Evolutionary conservation across 2,113 vertebrate species (phyloP), one percentile per base, ranked within the genome.

Genomic region (Synodontis membranacea): DNA sequence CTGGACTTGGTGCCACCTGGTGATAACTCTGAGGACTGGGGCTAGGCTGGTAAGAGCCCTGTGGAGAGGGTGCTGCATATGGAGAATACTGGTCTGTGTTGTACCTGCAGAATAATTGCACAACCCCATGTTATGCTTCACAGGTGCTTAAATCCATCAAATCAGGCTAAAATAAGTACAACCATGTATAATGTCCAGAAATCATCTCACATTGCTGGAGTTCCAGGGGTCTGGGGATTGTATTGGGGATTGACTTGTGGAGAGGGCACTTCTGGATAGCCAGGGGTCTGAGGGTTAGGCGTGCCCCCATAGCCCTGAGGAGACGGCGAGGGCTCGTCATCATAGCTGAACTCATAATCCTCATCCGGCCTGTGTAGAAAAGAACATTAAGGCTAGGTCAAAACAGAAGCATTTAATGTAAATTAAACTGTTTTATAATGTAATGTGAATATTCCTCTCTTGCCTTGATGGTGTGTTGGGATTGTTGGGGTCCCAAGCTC

Each of bases 11-110:
- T 0, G 97, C 97, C 90, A 97, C 97, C 93, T 98, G 97, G 90
- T 98, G 97, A 94, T 98, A 98, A 89, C 97, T 97, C 93, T 98
- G 97, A 4, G 97, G 97, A 50, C 96, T 97, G 79, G 97, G 97
- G 62, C 97, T 98, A 84, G 97, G 97, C 91, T 98, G 97, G 93
- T 98, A 98, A 52, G 97, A 98, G 86, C 97, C 97, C 88, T 98
- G 97, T 0, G 97, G 97, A 3, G 97, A 98, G 0, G 97, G 97
- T 8, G 97, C 97, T 0, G 97, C 95, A 0, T 98, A 98, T 0
- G 97, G 97, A 0, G 97, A 98, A 76, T 97, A 98, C 94, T 97
- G 97, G 91, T 98, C 97, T 0, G 97, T 98, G 93, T 97, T 98
- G 83, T 98, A 98, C 97, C 97, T 98, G 91, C 4, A 80, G 66